Percentiles rank a stretch among this genome's conserved stretches.
Evolutionary conservation across 1,140 invertebrate species (phyloP).

Genomic region (Popillia japonica): DNA sequence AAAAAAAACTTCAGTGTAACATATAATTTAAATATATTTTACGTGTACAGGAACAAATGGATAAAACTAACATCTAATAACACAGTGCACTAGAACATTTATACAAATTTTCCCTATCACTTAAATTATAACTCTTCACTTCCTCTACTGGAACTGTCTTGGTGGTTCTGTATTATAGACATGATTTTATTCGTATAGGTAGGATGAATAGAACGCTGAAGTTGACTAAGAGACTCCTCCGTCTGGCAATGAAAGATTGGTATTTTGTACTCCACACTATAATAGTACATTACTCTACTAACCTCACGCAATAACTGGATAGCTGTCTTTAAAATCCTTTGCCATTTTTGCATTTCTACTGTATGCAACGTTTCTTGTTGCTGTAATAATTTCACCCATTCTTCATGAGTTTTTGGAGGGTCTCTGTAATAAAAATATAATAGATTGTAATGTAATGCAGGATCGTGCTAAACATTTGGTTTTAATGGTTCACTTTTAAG

Average conservation of each 20-base stretch:
- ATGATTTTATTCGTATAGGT: conserved; percentile 56
- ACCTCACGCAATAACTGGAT: conserved; percentile 71
- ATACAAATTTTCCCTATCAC: conserved; percentile 38
- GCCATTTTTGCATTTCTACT: conserved; percentile 79
- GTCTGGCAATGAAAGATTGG: conserved; percentile 62
- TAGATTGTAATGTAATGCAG: conserved; percentile 38
- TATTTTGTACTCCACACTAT: neutral
- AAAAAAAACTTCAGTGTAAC: conserved; percentile 7
- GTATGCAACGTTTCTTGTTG: conserved; percentile 79
- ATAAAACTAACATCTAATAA: conserved; percentile 49
- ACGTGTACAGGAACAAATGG: conserved; percentile 47
- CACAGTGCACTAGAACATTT: conserved; percentile 47
- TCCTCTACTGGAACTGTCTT: conserved; percentile 37
- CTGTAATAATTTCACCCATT: conserved; percentile 78
- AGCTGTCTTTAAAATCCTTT: conserved; percentile 73
- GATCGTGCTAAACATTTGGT: no score
- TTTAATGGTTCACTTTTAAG: no score
- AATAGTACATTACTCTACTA: conserved; percentile 39
- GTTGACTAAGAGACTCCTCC: conserved; percentile 70
- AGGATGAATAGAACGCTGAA: conserved; percentile 72
- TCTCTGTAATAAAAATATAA: conserved; percentile 53
- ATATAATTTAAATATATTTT: conserved; percentile 36
- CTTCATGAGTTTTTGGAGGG: conserved; percentile 73
- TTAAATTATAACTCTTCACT: conserved; percentile 46
- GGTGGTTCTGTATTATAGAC: conserved; percentile 50